These are phyloP conservation scores for Caenorhabditis wallacei DNA, from an alignment of 2,888 invertebrate species.

Conservation along the genomic window DNA sequence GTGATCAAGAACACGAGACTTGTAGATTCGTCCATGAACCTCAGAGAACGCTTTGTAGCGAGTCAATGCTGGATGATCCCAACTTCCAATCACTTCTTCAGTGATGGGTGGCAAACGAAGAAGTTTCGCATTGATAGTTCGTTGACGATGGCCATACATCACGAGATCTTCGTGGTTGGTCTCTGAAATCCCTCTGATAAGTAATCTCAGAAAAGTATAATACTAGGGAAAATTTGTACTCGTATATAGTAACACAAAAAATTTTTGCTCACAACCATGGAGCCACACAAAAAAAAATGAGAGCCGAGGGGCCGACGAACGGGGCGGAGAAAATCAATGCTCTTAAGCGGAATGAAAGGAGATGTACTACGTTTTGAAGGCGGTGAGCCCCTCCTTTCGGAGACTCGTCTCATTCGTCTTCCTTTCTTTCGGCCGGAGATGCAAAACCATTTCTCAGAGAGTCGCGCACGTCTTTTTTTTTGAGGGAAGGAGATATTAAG, in stretches of 20 bases:
- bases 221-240: too few relatives aligned
- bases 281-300: too few relatives aligned
- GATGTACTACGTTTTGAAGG: slow-evolving; percentile 6
- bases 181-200: neutral
- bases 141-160: neutral
- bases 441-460: slow-evolving; percentile 1
- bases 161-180: slow-evolving; percentile 2
- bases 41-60: neutral
- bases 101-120: neutral
- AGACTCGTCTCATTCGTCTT: slow-evolving; percentile 8
- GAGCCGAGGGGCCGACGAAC: too few relatives aligned
- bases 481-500: too few relatives aligned
- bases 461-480: neutral
- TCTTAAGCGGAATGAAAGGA: slow-evolving; percentile 9
- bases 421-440: neutral
- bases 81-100: slow-evolving; percentile 2
- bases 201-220: neutral
- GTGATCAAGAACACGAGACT: neutral
- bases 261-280: too few relatives aligned
- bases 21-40: neutral
- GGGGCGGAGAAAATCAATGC: slow-evolving; percentile 6
- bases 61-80: slow-evolving; percentile 4
- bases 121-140: neutral
- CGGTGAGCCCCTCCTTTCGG: neutral
- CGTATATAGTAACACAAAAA: too few relatives aligned